Base-by-base conservation (phyloP, 2,888 invertebrate genomes). In the Bembecia ichneumoniformis region DNA sequence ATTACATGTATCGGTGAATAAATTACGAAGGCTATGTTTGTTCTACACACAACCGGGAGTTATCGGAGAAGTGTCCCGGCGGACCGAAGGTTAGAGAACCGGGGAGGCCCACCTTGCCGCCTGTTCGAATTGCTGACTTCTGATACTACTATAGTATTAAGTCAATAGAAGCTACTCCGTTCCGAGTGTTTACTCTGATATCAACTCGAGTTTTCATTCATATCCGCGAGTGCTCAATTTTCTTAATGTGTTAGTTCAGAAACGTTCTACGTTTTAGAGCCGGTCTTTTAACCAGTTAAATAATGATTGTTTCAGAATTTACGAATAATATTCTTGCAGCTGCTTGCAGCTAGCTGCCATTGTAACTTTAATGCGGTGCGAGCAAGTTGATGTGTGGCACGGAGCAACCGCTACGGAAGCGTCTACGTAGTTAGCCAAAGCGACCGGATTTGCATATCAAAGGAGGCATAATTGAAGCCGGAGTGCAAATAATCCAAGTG, bases 391-490 rank as follows among this genome's bases (percentile, higher is more conserved):
- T 40, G 40, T 40, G n/a, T 40, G n/a, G 13, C 14, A 40, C 40
- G 15, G 44, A 44, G 11, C 43, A 13, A 69, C 69, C 74, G 70
- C 74, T 74, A 70, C 68, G 71, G 74, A 73, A 78, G 74, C 77
- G 74, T 77, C 76, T 78, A 79, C 74, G 77, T 82, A 82, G 83
- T 83, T 83, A 83, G 77, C 73, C 75, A 67, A 81, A 79, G 77
- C 77, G 76, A 77, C 71, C 66, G 73, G 75, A 86, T 86, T 86
- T 84, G 81, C 83, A 86, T 86, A 80, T 81, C 84, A 84, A 84
- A 86, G 76, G 75, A 74, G 63, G 77, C 74, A 81, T 83, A 86
- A 83, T 84, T 86, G 81, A 81, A 78, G 75, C 71, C 67, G 63
- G 73, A 77, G 78, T 77, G 82, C 79, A 84, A 86, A 86, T 84